These are phyloP conservation scores for Lycaena phlaeas DNA, from an alignment of 2,888 invertebrate species.

Conservation along the genomic window DNA sequence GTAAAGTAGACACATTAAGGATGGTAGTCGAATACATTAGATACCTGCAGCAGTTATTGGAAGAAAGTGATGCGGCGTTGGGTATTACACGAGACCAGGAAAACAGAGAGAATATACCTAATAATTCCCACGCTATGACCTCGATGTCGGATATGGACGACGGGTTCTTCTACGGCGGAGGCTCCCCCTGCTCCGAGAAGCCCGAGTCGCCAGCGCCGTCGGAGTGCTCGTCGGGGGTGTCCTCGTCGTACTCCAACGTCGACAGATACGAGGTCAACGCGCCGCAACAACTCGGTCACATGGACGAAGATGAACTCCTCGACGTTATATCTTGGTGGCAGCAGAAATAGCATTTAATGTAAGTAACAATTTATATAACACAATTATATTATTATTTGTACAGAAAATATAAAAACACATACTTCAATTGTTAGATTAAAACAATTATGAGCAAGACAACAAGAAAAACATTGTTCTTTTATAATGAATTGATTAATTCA, in stretches of 20 bases:
- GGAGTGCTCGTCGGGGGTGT: slow-evolving; percentile 75
- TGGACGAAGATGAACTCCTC: slow-evolving; percentile 90
- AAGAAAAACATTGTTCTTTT: no score
- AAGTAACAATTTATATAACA: slow-evolving; percentile 1
- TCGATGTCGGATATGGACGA: slow-evolving; percentile 64
- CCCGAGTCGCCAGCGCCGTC: slow-evolving; percentile 84
- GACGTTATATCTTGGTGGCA: slow-evolving; percentile 91
- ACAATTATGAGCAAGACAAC: no score
- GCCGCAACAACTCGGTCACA: slow-evolving; percentile 77
- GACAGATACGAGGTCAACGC: slow-evolving; percentile 56
- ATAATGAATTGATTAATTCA: no score
- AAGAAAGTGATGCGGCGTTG: slow-evolving; percentile 78
- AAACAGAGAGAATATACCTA: slow-evolving; percentile 63
- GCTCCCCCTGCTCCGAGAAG: slow-evolving; percentile 78
- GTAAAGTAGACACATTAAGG: slow-evolving; percentile 90
- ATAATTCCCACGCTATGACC: slow-evolving; percentile 46
- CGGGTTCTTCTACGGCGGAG: slow-evolving; percentile 62
- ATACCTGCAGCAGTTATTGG: slow-evolving; percentile 84
- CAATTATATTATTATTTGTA: slow-evolving; percentile 3
- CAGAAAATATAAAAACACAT: no score
- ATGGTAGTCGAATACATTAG: slow-evolving; percentile 94
- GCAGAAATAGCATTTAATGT: slow-evolving; percentile 68
- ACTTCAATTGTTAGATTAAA: no score
- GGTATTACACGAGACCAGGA: slow-evolving; percentile 59
- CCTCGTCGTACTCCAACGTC: slow-evolving; percentile 59